A percentile compares a stretch with the other conserved stretches of the same genome.
Evolutionary conservation across 1,140 invertebrate genomes (phyloP).

Genomic region (Phocides pigmalion): DNA sequence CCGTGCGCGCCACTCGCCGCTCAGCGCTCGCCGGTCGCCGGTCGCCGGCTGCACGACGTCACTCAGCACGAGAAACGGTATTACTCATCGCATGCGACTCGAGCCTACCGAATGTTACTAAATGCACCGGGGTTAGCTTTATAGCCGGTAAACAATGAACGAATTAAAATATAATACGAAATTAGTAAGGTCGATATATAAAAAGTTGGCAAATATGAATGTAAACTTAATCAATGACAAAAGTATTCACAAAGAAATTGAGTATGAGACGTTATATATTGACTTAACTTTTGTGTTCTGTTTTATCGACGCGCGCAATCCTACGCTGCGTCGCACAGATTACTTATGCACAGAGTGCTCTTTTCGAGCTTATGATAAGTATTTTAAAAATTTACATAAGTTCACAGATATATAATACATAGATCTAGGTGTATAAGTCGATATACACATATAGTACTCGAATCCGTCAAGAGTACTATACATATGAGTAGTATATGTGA

Average conservation of each 20-base stretch:
- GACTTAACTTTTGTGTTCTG: background rate
- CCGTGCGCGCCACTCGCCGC: too few relatives aligned
- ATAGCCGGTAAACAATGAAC: slow-evolving; percentile 38
- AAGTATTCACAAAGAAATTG: background rate
- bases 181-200: background rate
- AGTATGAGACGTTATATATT: background rate
- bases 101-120: slow-evolving; percentile 37
- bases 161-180: background rate
- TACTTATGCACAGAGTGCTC: too few relatives aligned
- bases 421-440: too few relatives aligned
- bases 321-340: background rate
- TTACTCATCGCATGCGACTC: slow-evolving; percentile 68
- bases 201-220: background rate
- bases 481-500: too few relatives aligned
- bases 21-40: slow-evolving; percentile 37
- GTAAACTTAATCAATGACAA: background rate
- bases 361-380: too few relatives aligned
- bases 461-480: too few relatives aligned
- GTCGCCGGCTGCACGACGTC: slow-evolving; percentile 72
- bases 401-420: too few relatives aligned
- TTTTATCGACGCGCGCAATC: background rate
- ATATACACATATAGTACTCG: too few relatives aligned
- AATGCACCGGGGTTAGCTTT: slow-evolving; percentile 50
- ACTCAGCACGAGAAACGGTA: slow-evolving; percentile 75
- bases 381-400: too few relatives aligned